Evolutionary conservation across 2,888 invertebrate genomes (phyloP), one percentile per base, ranked within the genome.

Genomic region (Tineola bisselliella): DNA sequence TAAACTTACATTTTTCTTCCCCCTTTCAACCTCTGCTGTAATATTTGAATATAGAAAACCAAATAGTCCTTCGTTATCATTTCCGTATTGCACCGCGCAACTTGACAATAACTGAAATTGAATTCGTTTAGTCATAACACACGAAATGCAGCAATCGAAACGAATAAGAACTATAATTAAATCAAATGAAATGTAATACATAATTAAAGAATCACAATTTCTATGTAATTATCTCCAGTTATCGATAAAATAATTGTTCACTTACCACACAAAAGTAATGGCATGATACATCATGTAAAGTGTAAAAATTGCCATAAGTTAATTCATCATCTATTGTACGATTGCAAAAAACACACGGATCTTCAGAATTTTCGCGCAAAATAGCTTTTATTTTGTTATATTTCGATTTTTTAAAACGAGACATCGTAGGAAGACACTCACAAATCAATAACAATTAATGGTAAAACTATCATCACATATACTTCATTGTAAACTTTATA

Each of bases 221-320:
- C 44, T 44, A 25, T 25, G n/a, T n/a, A n/a, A 25, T 6, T 25
- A 25, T 25, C 2, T 25, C 25, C 6, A 25, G 25, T 4, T 25
- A 13, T 52, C 12, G 13, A 12, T 3, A n/a, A 48, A 44, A 13
- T 17, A 17, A 5, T 12, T 8, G 3, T 18, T 6, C 31, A 82
- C 89, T 84, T 87, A 94, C 94, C 82, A 92, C 86, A 73, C 94
- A 94, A 76, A 91, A 93, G 68, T 93, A 92, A 72, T 94, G 94
- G 1, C 91, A 91, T 43, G 88, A 79, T 25, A 92, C 78, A 11
- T 88, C 84, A 11, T 87, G 82, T 56, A 89, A 81, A 10, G 81
- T 77, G 65, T 90, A 88, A 30, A 90, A 71, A 67, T 88, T 88
- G 2, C 91, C 91, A 69, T 80, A 90, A 12, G 80, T 74, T 8